phyloP scores from a whole-genome alignment of 2,113 vertebrate species.

The Gymnocephalus cernua region DNA sequence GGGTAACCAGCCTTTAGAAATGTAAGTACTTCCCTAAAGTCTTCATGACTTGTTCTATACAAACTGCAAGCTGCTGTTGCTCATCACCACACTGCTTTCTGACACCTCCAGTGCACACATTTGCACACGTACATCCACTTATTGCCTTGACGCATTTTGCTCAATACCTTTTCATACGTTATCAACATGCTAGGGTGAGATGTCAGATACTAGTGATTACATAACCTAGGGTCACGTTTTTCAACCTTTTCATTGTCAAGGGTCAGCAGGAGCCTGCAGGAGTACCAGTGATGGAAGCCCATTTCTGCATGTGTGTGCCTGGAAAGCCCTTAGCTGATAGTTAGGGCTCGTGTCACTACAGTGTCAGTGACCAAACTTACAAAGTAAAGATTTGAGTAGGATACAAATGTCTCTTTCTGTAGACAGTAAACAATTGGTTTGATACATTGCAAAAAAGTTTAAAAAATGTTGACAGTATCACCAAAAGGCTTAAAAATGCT shows the following conservation, averaged over 20 bases:
- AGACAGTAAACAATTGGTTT: too few species aligned
- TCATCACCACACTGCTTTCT: not conserved
- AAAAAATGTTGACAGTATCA: not conserved
- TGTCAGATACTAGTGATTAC: not conserved
- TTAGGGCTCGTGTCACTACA: not conserved
- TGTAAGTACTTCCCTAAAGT: not conserved
- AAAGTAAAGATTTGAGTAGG: not conserved
- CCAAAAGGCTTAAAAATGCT: not conserved
- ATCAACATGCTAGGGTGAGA: not conserved
- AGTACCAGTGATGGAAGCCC: not conserved
- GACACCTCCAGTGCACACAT: too few species aligned
- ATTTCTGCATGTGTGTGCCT: not conserved
- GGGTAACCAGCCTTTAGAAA: too few species aligned
- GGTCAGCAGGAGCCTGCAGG: not conserved
- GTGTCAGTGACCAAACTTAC: not conserved
- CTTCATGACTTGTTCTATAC: not conserved
- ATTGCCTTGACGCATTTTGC: too few species aligned
- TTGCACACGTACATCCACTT: not conserved
- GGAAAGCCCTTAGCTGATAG: not conserved
- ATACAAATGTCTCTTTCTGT: too few species aligned
- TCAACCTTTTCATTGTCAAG: not conserved
- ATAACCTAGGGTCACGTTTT: conserved; percentile 10
- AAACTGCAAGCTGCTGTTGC: not conserved
- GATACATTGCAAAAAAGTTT: not conserved
- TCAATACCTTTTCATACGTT: not conserved